These are phyloP conservation scores for Alviniconcha marisindica DNA, from an alignment of 1,140 invertebrate species.

Conservation along the genomic window DNA sequence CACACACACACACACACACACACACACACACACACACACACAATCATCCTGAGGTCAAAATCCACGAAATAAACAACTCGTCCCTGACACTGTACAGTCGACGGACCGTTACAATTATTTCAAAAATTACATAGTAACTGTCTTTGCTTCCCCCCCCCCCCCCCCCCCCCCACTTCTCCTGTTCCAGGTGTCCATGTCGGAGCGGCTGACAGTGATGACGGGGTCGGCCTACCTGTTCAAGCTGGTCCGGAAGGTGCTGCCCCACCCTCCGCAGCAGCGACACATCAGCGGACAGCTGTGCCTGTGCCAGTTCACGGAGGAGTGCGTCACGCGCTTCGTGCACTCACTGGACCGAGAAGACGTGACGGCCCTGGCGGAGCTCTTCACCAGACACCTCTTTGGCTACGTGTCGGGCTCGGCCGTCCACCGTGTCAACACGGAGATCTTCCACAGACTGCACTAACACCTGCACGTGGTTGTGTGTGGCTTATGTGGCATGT, in stretches of 20 bases:
- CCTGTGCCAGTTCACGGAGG: slow-evolving; percentile 63
- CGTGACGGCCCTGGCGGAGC: slow-evolving; percentile 45
- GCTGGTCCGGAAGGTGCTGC: slow-evolving; percentile 50
- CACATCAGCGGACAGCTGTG: slow-evolving; percentile 55
- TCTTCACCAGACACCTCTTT: slow-evolving; percentile 48
- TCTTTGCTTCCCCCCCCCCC: no score
- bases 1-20: no score
- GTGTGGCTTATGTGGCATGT: no score
- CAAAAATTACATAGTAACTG: no score
- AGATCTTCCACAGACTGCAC: slow-evolving; percentile 42
- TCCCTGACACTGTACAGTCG: no score
- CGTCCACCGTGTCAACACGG: slow-evolving; percentile 43
- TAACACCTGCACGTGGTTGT: neutral
- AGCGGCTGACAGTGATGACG: slow-evolving; percentile 59
- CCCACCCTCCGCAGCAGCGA: slow-evolving; percentile 54
- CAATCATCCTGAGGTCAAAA: no score
- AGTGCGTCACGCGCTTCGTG: slow-evolving; percentile 49
- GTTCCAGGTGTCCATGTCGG: slow-evolving; percentile 55
- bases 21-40: no score
- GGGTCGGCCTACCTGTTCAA: slow-evolving; percentile 53
- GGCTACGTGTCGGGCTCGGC: slow-evolving; percentile 49
- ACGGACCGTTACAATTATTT: no score
- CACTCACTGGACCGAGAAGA: slow-evolving; percentile 47
- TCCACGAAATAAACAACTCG: no score
- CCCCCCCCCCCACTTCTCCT: no score